A percentile compares a stretch with the other conserved stretches of the same genome.
These are phyloP conservation scores for Zaprionus camerounensis DNA, from an alignment of 1,140 invertebrate species.

Conservation along the genomic window DNA sequence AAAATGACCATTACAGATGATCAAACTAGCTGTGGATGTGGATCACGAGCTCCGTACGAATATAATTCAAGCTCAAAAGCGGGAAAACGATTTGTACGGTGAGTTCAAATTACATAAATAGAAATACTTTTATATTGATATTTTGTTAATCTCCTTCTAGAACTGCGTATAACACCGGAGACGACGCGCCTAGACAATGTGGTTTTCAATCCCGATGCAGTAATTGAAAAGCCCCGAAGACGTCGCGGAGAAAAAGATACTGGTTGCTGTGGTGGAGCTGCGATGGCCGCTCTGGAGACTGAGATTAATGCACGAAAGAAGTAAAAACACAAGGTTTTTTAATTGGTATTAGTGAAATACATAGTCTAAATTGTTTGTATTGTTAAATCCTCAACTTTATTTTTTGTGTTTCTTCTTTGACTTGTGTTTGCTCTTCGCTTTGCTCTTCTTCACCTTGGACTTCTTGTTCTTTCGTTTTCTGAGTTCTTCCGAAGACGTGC, in stretches of 20 bases:
- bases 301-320: slow-evolving; percentile 55
- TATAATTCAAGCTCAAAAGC: slow-evolving; percentile 74
- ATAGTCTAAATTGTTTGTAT: slow-evolving; percentile 36
- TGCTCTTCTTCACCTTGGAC: slow-evolving; percentile 44
- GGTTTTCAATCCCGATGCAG: slow-evolving; percentile 70
- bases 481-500: slow-evolving; percentile 52
- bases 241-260: slow-evolving; percentile 34
- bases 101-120: slow-evolving; percentile 57
- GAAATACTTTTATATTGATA: not conserved
- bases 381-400: slow-evolving; percentile 33
- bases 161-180: slow-evolving; percentile 73
- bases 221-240: slow-evolving; percentile 57
- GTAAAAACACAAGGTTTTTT: slow-evolving; percentile 30
- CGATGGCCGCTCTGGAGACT: slow-evolving; percentile 50
- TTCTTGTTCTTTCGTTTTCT: slow-evolving; percentile 59
- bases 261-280: slow-evolving; percentile 67
- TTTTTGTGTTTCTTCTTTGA: slow-evolving; percentile 65
- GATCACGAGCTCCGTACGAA: slow-evolving; percentile 76
- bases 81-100: slow-evolving; percentile 71
- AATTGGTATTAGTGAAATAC: slow-evolving; percentile 30
- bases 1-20: slow-evolving; percentile 51
- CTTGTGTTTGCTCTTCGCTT: slow-evolving; percentile 60
- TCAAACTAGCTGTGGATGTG: slow-evolving; percentile 73
- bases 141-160: slow-evolving; percentile 16
- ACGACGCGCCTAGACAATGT: slow-evolving; percentile 77